Evolutionary conservation across 2,797 vertebrate species (phyloP).

Genomic region (Pipistrellus nathusii): DNA sequence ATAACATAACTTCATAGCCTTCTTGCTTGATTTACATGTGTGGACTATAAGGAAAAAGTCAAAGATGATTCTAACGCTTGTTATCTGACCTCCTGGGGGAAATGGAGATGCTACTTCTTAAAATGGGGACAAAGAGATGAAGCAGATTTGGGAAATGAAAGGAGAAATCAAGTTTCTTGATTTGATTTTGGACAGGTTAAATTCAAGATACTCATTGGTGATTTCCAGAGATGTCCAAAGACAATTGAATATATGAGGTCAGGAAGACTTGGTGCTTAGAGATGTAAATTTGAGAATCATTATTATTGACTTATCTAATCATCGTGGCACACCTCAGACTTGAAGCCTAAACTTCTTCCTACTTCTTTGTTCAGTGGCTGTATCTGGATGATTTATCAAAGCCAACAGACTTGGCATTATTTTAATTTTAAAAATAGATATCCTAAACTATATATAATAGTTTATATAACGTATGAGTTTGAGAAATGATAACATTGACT

Average conservation of each 20-base stretch:
- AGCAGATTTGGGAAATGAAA: not conserved
- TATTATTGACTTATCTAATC: not conserved
- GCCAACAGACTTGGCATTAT: not conserved
- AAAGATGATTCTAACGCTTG: not conserved
- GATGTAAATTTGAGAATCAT: not conserved
- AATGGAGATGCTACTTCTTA: not conserved
- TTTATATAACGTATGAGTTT: not conserved
- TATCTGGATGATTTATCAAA: slow-evolving; percentile 3
- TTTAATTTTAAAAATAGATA: not conserved
- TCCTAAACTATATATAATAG: not conserved
- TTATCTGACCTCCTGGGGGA: not conserved
- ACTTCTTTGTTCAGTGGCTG: not conserved
- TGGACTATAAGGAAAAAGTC: not conserved
- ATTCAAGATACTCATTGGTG: not conserved
- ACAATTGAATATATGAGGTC: not conserved
- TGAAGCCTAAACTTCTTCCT: not conserved
- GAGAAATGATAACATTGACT: not conserved
- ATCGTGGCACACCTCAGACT: not conserved
- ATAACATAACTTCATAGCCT: not conserved
- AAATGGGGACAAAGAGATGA: not conserved
- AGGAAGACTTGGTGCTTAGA: not conserved
- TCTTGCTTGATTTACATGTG: not conserved
- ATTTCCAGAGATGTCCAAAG: not conserved
- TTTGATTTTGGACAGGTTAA: not conserved
- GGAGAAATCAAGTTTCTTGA: slow-evolving; percentile 2